Percentiles rank a stretch among this genome's conserved stretches.
Conservation (phyloP, 2,888 invertebrate species). For the Temnothorax rugatulus region DNA sequence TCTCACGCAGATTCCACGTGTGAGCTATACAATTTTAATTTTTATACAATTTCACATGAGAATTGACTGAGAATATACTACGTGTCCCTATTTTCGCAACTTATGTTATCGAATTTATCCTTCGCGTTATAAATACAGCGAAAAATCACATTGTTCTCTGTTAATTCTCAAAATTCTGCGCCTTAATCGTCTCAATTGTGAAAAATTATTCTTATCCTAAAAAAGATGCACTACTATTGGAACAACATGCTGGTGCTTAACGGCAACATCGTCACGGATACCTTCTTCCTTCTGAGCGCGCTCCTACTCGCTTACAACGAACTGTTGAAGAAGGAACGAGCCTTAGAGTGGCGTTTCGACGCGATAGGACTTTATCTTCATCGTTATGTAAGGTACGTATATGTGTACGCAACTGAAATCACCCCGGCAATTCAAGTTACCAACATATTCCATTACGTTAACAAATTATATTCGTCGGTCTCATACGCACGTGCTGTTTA, state of each 20-base stretch:
- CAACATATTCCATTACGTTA: not conserved
- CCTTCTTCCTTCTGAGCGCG: slow-evolving; percentile 83
- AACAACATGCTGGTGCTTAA: slow-evolving; percentile 81
- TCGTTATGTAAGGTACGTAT: slow-evolving; percentile 89
- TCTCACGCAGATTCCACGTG: slow-evolving; percentile 72
- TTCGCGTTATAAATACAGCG: not conserved
- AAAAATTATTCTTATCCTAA: not conserved
- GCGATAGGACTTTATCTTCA: slow-evolving; percentile 89
- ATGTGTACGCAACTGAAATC: not conserved
- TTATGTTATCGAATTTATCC: not conserved
- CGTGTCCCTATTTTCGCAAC: not conserved
- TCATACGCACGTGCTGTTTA: not conserved
- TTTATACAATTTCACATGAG: not conserved
- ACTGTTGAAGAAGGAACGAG: slow-evolving; percentile 69
- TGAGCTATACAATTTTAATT: slow-evolving; percentile 56
- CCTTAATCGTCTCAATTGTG: not conserved
- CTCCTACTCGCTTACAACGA: slow-evolving; percentile 80
- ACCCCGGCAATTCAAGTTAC: not conserved
- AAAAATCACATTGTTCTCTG: not conserved
- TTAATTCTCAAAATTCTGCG: not conserved
- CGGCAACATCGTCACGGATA: slow-evolving; percentile 83
- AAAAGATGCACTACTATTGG: slow-evolving; percentile 80
- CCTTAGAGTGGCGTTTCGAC: slow-evolving; percentile 85
- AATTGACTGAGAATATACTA: not conserved
- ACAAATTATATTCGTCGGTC: not conserved